A percentile compares a stretch with the other conserved stretches of the same genome.
phyloP scores from a whole-genome alignment of 2,113 vertebrate genomes.

The Haemorhous mexicanus region DNA sequence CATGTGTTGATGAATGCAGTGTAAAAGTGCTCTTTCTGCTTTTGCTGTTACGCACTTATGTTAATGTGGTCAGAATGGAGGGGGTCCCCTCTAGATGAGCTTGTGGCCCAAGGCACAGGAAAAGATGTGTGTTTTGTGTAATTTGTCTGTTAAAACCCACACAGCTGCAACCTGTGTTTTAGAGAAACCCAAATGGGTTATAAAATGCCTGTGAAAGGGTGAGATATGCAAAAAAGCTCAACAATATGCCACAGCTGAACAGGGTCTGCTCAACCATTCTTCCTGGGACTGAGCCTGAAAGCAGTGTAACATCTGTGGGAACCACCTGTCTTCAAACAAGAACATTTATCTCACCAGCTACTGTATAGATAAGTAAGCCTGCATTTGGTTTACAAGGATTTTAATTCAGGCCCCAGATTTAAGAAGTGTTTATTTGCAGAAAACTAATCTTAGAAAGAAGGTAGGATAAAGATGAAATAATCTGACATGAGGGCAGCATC shows the following conservation, averaged over 20 bases:
- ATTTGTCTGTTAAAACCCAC: not conserved
- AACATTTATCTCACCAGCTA: not conserved
- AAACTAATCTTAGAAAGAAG: not conserved
- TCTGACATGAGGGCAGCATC: not conserved
- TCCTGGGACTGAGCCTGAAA: not conserved
- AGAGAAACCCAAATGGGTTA: not conserved
- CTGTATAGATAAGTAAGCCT: not conserved
- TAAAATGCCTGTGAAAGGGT: not conserved
- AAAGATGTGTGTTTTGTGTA: not conserved
- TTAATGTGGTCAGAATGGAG: not conserved
- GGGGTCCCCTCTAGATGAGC: not conserved
- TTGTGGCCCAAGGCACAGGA: not conserved
- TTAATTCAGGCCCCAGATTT: not conserved
- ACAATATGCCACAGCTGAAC: not conserved
- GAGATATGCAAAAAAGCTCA: not conserved
- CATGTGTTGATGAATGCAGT: not conserved
- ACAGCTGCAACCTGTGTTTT: not conserved
- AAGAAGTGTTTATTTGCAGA: not conserved
- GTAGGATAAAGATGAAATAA: not conserved
- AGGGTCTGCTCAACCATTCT: not conserved
- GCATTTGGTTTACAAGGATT: not conserved
- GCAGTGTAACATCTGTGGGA: not conserved
- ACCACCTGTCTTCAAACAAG: not conserved
- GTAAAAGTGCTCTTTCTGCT: conserved; percentile 7
- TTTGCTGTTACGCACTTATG: not conserved